These are phyloP conservation scores for Cheilosia vernalis DNA, from an alignment of 2,888 invertebrate species.

Conservation along the genomic window DNA sequence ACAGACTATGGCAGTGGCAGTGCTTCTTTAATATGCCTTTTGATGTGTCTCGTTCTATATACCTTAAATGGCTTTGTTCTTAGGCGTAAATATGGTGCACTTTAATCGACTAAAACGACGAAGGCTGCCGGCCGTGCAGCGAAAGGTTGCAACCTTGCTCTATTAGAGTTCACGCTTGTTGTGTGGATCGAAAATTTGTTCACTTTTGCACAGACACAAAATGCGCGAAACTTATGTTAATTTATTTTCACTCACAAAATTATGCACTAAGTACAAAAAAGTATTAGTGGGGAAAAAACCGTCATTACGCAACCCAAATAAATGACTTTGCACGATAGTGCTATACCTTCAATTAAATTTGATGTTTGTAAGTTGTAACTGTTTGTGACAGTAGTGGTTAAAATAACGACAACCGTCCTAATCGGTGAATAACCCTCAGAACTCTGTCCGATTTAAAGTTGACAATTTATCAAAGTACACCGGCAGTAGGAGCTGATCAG, in stretches of 20 bases:
- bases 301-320: conserved; percentile 38
- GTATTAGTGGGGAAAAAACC: background rate
- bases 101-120: conserved; percentile 25
- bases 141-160: conserved; percentile 62
- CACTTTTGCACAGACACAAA: conserved; percentile 14
- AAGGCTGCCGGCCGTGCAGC: conserved; percentile 20
- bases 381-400: background rate
- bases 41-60: conserved; percentile 17
- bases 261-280: background rate
- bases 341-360: background rate
- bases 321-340: background rate
- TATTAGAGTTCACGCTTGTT: conserved; percentile 8
- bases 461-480: conserved; percentile 5
- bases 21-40: conserved; percentile 25
- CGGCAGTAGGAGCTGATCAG: conserved; percentile 31
- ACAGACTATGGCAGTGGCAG: background rate
- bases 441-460: conserved; percentile 1
- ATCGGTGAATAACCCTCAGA: background rate
- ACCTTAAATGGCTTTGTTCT: conserved; percentile 54
- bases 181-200: conserved; percentile 27
- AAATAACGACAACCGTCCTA: background rate
- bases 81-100: background rate
- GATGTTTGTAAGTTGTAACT: background rate
- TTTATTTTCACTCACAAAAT: conserved; percentile 8
- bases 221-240: conserved; percentile 26